A percentile compares a stretch with the other conserved stretches of the same genome.
phyloP scores from a whole-genome alignment of 1,140 invertebrate species.

The Plectus sambesii region DNA sequence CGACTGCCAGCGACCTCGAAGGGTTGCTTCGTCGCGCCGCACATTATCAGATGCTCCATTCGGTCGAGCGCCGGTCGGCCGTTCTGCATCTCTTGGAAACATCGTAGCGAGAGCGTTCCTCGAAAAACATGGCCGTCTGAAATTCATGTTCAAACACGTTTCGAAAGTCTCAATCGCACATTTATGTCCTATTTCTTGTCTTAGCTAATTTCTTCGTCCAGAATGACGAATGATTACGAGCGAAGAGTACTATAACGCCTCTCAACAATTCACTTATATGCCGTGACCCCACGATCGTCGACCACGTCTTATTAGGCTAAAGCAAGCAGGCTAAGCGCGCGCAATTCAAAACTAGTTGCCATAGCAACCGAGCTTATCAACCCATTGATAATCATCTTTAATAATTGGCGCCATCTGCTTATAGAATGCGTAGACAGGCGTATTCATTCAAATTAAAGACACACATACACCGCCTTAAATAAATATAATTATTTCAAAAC shows the following conservation, averaged over 20 bases:
- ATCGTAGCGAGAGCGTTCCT: constrained; percentile 31
- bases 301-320: no score
- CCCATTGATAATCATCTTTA: background rate
- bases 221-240: background rate
- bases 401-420: background rate
- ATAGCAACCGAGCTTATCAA: background rate
- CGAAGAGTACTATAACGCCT: background rate
- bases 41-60: constrained; percentile 24
- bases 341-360: background rate
- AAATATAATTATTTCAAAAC: background rate
- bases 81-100: constrained; percentile 40
- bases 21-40: constrained; percentile 21
- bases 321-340: no score
- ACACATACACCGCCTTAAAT: constrained; percentile 9
- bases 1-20: constrained; percentile 21
- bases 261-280: no score
- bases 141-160: background rate
- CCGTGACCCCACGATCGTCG: no score
- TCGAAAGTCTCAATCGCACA: background rate
- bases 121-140: constrained; percentile 16
- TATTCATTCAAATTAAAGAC: background rate
- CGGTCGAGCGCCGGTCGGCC: constrained; percentile 18
- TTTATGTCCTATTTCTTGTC: background rate
- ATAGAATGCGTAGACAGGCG: background rate
- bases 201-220: background rate